A percentile compares a stretch with the other conserved stretches of the same genome.
These are phyloP conservation scores for Leucopsar rothschildi DNA, from an alignment of 2,113 vertebrate genomes.

Conservation along the genomic window DNA sequence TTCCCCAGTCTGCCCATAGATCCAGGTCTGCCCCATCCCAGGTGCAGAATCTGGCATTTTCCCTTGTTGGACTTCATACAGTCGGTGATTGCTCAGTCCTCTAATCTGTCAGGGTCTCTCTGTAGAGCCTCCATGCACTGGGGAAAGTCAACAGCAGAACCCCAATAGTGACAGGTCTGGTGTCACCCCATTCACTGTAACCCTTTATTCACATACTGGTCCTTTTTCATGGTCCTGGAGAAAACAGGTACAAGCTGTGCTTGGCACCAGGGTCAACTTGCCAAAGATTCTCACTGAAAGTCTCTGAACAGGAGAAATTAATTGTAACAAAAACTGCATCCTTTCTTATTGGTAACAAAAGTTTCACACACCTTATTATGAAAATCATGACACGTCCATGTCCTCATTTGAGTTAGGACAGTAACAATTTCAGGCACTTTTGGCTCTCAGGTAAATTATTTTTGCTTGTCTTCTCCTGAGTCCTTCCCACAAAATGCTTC, in stretches of 20 bases:
- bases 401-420: neutral
- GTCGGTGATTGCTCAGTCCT: neutral
- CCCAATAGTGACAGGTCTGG: neutral
- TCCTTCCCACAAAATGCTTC: neutral
- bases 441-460: neutral
- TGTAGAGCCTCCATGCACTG: neutral
- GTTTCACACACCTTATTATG: neutral
- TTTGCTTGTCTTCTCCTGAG: neutral
- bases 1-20: neutral
- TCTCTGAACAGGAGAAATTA: neutral
- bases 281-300: neutral
- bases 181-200: neutral
- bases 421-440: neutral
- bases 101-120: neutral
- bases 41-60: fast-evolving
- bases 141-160: neutral
- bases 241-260: neutral
- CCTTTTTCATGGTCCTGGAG: neutral
- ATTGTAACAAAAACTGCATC: neutral
- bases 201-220: neutral
- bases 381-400: neutral
- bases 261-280: neutral
- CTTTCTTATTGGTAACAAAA: neutral
- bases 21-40: neutral
- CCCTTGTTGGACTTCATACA: neutral